Evolutionary conservation across 2,888 invertebrate genomes (phyloP), one percentile per base, ranked within the genome.

Genomic region (Seladonia tumulorum): DNA sequence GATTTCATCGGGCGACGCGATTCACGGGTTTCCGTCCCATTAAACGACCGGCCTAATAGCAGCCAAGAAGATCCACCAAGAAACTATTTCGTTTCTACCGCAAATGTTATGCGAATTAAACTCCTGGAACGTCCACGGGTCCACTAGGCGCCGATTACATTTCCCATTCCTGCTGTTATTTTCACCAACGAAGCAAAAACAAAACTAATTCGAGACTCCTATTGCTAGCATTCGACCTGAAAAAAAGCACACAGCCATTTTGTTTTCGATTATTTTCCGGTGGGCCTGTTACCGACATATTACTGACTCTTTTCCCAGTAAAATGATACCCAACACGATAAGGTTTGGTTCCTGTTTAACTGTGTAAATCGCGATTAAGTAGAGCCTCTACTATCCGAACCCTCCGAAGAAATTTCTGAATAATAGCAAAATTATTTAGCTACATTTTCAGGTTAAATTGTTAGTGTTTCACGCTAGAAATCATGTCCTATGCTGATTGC

Each of bases 1-100:
- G 94, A 95, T 95, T 94, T 93, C 94, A 94, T 94, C 93, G 93
- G 93, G 90, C 93, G 91, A 91, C 92, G 94, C 93, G 91, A 94
- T 94, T 94, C 91, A 94, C 93, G 91, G 94, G 94, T 94, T 94
- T 95, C 94, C 92, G 90, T 92, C 87, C 91, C 86, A 90, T 88
- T 91, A 90, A 91, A 81, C 87, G 89, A 83, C 74, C 83, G 83
- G 85, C 78, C 81, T 87, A 90, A 90, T 91, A 86, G 91, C 85
- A 84, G 72, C 84, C 78, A 72, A 85, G 73, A 47, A 85, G 79
- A 89, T 88, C 79, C 75, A 12, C 74, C 60, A 80, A 81, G 79
- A 73, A 80, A 63, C 75, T 79, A 79, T 86, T 86, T 79, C 42
- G 60, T 25, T 35, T 25, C 5, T 60, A 14, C n/a, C n/a, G 16